phyloP scores from a whole-genome alignment of 2,888 invertebrate species.

The Podotricha telesiphe region DNA sequence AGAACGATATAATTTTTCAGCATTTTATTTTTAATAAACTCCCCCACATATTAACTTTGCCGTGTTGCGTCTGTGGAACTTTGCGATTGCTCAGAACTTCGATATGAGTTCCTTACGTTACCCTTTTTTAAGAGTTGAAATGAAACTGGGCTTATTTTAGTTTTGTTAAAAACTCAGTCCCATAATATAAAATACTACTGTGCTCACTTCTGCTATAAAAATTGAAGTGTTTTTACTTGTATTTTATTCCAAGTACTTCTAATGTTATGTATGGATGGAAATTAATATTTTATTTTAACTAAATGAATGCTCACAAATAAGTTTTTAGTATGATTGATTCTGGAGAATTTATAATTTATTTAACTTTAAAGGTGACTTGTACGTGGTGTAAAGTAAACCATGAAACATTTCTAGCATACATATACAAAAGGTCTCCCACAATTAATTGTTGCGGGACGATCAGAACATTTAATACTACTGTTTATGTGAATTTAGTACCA shows the following conservation, averaged over 20 bases:
- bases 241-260: not conserved
- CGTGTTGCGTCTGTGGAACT: slow-evolving; percentile 53
- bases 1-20: slow-evolving; percentile 26
- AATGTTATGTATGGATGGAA: not conserved
- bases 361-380: no score
- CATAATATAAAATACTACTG: slow-evolving; percentile 12
- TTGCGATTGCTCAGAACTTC: slow-evolving; percentile 56
- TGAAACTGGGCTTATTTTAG: slow-evolving; percentile 26
- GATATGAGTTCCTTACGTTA: slow-evolving; percentile 42
- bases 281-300: not conserved
- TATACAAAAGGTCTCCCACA: not conserved
- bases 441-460: not conserved
- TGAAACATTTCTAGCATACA: no score
- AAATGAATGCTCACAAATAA: no score
- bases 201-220: slow-evolving; percentile 2
- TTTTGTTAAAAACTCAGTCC: slow-evolving; percentile 23
- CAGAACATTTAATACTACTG: no score
- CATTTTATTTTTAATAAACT: slow-evolving; percentile 36
- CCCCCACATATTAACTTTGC: slow-evolving; percentile 51
- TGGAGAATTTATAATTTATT: no score
- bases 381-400: no score
- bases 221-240: slow-evolving; percentile 6
- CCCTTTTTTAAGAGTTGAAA: slow-evolving; percentile 29
- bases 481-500: no score
- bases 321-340: no score